Percentiles rank a stretch among this genome's conserved stretches.
phyloP scores from a whole-genome alignment of 2,113 vertebrate species.

The Rhinolophus ferrumequinum region DNA sequence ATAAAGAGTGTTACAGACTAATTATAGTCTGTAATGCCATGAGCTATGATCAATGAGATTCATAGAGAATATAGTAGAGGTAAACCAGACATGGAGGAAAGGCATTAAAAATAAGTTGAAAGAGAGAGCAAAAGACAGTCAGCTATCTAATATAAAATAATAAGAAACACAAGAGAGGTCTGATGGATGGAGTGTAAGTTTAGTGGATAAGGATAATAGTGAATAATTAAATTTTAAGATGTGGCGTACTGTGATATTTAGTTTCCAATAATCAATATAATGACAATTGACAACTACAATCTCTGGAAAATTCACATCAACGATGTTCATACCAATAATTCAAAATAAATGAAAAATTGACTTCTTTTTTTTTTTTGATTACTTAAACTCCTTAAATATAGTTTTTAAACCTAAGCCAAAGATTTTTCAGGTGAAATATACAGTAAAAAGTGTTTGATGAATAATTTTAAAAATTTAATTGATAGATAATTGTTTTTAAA shows the following conservation, averaged over 20 bases:
- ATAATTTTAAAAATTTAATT: not conserved
- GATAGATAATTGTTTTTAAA: not conserved
- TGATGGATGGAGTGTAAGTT: not conserved
- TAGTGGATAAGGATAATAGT: not conserved
- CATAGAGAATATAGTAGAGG: not conserved
- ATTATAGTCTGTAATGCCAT: not conserved
- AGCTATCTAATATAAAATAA: not conserved
- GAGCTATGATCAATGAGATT: not conserved
- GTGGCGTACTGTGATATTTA: not conserved
- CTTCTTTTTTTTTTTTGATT: not conserved
- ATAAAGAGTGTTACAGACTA: no score
- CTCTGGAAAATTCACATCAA: not conserved
- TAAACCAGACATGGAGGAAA: not conserved
- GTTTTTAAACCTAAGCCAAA: not conserved
- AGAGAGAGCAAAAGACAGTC: not conserved
- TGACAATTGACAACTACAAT: not conserved
- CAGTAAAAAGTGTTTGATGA: not conserved
- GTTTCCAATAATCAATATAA: not conserved
- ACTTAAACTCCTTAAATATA: not conserved
- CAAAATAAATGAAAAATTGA: conserved; percentile 16
- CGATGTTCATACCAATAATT: not conserved
- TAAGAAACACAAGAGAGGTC: not conserved
- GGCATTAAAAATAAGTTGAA: not conserved
- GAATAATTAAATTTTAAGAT: conserved; percentile 18
- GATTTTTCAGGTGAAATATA: not conserved